phyloP scores from a whole-genome alignment of 64 coral and sea anemone genomes.

The Stylophora pistillata region DNA sequence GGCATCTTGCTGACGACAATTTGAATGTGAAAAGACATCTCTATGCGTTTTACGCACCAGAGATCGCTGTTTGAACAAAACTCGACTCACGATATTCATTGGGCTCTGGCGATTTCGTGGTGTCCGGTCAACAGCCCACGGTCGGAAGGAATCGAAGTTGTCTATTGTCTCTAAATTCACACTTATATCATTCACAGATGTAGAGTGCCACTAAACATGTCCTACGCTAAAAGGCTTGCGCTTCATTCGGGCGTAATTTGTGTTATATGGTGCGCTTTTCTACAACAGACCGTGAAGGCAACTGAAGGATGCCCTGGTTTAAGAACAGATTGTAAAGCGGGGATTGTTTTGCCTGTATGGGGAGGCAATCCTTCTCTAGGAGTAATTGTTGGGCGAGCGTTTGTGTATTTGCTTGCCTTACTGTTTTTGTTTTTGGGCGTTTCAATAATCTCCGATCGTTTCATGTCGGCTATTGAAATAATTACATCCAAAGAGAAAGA shows the following conservation, averaged over 20 bases:
- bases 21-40: slow-evolving; percentile 93
- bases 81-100: slow-evolving; percentile 35
- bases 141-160: neutral
- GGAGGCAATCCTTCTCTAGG: slow-evolving; percentile 68
- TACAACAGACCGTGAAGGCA: slow-evolving; percentile 67
- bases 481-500: slow-evolving; percentile 99
- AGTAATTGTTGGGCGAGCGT: slow-evolving; percentile 86
- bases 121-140: slow-evolving; percentile 24
- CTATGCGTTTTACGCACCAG: slow-evolving; percentile 72
- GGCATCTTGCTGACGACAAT: slow-evolving; percentile 71
- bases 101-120: slow-evolving; percentile 22
- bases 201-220: slow-evolving; percentile 31
- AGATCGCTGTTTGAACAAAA: slow-evolving; percentile 60
- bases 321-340: slow-evolving; percentile 64
- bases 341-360: slow-evolving; percentile 94
- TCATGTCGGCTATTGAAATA: slow-evolving; percentile 99
- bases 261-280: slow-evolving; percentile 49
- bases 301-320: slow-evolving; percentile 21
- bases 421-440: slow-evolving; percentile 97
- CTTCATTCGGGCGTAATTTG: slow-evolving; percentile 33
- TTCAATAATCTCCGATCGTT: slow-evolving; percentile 98
- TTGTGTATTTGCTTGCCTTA: slow-evolving; percentile 92
- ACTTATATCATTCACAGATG: slow-evolving; percentile 27
- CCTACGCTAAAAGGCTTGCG: slow-evolving; percentile 23
- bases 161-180: slow-evolving; percentile 7